Conservation (phyloP, 2,888 invertebrate species). For the Apamea anceps region DNA sequence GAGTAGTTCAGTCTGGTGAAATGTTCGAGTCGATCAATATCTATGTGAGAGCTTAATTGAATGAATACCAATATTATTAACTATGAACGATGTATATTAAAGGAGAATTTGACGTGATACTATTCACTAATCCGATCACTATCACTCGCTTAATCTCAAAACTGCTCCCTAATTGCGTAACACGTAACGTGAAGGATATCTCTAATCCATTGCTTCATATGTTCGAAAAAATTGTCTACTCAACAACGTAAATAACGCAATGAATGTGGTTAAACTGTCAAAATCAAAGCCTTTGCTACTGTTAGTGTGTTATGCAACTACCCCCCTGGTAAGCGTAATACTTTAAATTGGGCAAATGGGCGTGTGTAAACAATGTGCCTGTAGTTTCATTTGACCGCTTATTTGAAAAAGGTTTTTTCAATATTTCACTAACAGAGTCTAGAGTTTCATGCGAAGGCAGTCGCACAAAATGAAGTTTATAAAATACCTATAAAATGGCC, state of each 20-base stretch:
- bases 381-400: not conserved
- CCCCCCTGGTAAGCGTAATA: not conserved
- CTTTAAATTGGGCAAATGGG: not conserved
- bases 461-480: slow-evolving; percentile 10
- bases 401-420: not conserved
- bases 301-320: no score
- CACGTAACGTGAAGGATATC: not conserved
- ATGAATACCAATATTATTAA: slow-evolving; percentile 48
- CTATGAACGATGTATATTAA: slow-evolving; percentile 8
- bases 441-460: not conserved
- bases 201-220: not conserved
- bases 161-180: not conserved
- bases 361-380: not conserved
- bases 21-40: slow-evolving; percentile 61
- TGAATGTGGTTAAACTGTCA: not conserved
- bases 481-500: slow-evolving; percentile 5
- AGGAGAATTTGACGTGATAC: not conserved
- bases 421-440: not conserved
- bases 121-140: not conserved
- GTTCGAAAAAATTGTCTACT: not conserved
- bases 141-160: not conserved
- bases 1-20: slow-evolving; percentile 60
- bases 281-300: not conserved
- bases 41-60: slow-evolving; percentile 44
- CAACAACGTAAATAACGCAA: not conserved